Evolutionary conservation across 2,797 vertebrate genomes (phyloP).

Genomic region (Petrocephalus sullivani): DNA sequence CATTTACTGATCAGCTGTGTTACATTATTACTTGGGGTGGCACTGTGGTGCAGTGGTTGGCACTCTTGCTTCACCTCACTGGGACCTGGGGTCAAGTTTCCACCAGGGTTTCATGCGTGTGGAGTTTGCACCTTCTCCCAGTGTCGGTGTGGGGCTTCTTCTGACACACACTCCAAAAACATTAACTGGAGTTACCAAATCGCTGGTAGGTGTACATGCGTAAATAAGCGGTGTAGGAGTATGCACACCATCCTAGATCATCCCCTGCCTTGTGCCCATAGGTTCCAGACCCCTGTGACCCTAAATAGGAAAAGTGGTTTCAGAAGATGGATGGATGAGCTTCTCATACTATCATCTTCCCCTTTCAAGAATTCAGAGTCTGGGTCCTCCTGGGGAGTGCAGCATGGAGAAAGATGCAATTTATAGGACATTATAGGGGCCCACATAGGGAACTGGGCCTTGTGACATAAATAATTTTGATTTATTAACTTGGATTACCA

Average conservation of each 20-base stretch:
- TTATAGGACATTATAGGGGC: neutral
- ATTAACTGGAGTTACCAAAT: neutral
- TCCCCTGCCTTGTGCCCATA: neutral
- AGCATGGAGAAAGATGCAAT: slow-evolving; percentile 7
- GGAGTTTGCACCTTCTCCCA: neutral
- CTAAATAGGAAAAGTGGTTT: neutral
- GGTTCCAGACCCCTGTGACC: neutral
- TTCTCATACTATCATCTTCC: neutral
- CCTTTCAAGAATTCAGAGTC: neutral
- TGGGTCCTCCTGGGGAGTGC: neutral
- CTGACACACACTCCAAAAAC: neutral
- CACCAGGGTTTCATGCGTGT: neutral
- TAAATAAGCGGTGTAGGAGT: neutral
- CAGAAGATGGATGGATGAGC: neutral
- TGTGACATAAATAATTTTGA: slow-evolving; percentile 65
- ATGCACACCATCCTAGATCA: neutral
- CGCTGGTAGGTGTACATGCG: neutral
- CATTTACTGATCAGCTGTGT: slow-evolving; percentile 70
- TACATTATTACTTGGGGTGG: slow-evolving; percentile 47
- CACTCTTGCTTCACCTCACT: neutral
- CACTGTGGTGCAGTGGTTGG: neutral
- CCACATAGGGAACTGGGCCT: neutral
- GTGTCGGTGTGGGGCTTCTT: neutral
- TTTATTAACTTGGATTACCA: slow-evolving; percentile 70
- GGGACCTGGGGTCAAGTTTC: neutral